These are phyloP conservation scores for Chrysomallon squamiferum DNA, from an alignment of 1,140 invertebrate species.

Conservation along the genomic window DNA sequence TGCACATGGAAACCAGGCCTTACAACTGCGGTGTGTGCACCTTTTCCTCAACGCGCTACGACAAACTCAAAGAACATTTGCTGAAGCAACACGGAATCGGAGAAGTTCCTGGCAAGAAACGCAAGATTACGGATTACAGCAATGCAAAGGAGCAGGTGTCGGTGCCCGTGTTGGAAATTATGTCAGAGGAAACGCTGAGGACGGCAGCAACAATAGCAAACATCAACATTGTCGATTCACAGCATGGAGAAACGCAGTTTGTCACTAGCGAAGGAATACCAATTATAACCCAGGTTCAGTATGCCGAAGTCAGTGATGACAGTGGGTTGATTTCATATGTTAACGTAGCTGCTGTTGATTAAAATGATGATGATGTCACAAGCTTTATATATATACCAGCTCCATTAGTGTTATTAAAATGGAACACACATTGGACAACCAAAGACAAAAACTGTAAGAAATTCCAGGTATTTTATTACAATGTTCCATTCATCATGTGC, in stretches of 20 bases:
- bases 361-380: too few relatives aligned
- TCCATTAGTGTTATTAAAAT: too few relatives aligned
- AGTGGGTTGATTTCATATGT: too few relatives aligned
- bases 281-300: constrained; percentile 25
- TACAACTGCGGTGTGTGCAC: constrained; percentile 62
- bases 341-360: too few relatives aligned
- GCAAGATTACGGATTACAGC: neutral
- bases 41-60: constrained; percentile 66
- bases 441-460: too few relatives aligned
- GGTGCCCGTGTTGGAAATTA: neutral
- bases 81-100: constrained; percentile 49
- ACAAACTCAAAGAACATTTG: constrained; percentile 68
- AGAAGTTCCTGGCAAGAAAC: constrained; percentile 28
- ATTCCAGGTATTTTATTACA: too few relatives aligned
- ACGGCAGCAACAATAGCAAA: constrained; percentile 23
- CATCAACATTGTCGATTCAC: neutral
- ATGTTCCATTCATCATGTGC: too few relatives aligned
- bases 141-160: neutral
- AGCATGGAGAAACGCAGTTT: constrained; percentile 15
- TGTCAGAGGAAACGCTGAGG: constrained; percentile 21
- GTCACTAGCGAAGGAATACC: constrained; percentile 12
- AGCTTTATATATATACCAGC: too few relatives aligned
- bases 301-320: constrained; percentile 7
- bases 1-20: constrained; percentile 45
- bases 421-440: too few relatives aligned